Evolutionary conservation across 1,140 invertebrate species (phyloP).

Genomic region (Drosophila azteca): DNA sequence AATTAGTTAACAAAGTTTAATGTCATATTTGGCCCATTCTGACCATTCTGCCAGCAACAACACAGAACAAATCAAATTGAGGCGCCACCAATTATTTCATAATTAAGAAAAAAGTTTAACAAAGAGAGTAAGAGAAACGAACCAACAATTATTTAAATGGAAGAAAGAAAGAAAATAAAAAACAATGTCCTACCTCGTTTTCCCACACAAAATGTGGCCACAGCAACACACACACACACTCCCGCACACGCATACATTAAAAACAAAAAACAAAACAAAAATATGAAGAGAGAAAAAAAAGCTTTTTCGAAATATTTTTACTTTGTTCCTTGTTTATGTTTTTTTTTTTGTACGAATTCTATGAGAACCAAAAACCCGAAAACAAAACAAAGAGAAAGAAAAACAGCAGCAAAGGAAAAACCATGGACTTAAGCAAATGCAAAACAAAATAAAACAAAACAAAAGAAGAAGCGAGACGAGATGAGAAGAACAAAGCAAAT

Average conservation of each 20-base stretch:
- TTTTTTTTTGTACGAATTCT: constrained; percentile 52
- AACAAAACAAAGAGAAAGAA: constrained; percentile 27
- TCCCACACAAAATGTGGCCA: constrained; percentile 55
- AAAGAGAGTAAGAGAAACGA: constrained; percentile 8
- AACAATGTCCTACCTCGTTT: constrained; percentile 83
- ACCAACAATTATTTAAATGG: constrained; percentile 1
- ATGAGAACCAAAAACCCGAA: constrained; percentile 63
- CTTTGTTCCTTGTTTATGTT: constrained; percentile 46
- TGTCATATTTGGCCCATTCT: too few species aligned
- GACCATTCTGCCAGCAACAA: too few species aligned
- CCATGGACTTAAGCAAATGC: constrained; percentile 69
- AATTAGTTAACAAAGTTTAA: too few species aligned
- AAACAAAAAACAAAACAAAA: constrained; percentile 2
- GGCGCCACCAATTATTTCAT: constrained; percentile 32
- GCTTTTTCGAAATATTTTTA: constrained; percentile 72
- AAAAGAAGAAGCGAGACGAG: too few species aligned
- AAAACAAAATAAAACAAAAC: constrained; percentile 42
- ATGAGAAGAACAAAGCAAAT: constrained; percentile 28
- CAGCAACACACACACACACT: constrained; percentile 39
- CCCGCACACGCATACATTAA: constrained; percentile 39
- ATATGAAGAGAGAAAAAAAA: constrained; percentile 38
- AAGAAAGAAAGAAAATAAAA: constrained; percentile 23
- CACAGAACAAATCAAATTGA: constrained; percentile 29
- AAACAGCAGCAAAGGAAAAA: constrained; percentile 39
- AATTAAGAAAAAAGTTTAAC: too few species aligned